Evolutionary conservation across 2,113 vertebrate species (phyloP).

Genomic region (Tragelaphus imberbis): DNA sequence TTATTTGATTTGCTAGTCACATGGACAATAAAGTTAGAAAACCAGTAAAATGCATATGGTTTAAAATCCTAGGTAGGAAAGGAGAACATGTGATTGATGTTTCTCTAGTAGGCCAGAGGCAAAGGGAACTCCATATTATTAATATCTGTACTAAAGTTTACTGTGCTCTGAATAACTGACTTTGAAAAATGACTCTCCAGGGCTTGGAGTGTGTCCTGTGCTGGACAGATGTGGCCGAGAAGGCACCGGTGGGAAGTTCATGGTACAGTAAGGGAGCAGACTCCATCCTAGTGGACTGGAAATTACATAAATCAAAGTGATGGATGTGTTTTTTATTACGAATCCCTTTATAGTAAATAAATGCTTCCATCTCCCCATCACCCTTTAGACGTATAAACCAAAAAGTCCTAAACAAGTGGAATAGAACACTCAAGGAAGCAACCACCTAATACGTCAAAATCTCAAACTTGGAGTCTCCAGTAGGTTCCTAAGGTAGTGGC

Average conservation of each 20-base stretch:
- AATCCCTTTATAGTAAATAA: background rate
- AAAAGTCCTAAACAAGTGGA: background rate
- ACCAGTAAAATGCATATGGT: background rate
- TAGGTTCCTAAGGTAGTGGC: background rate
- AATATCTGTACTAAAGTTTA: background rate
- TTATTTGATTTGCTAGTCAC: background rate
- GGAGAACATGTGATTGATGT: background rate
- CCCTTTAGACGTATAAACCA: background rate
- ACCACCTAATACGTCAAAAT: background rate
- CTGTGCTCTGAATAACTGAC: background rate
- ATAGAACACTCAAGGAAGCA: background rate
- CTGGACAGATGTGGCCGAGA: background rate
- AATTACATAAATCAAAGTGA: background rate
- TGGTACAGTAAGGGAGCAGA: background rate
- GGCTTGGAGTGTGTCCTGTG: background rate
- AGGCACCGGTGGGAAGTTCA: background rate
- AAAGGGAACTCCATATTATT: background rate
- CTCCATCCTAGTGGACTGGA: background rate
- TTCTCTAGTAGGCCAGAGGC: background rate
- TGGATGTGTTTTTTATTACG: background rate
- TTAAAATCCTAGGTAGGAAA: background rate
- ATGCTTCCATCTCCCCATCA: background rate
- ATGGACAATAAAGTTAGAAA: background rate
- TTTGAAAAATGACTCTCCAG: slow-evolving; percentile 1
- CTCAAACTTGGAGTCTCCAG: background rate